Evolutionary conservation across 1,140 invertebrate species (phyloP), one percentile per base, ranked within the genome.

Genomic region (Trichogramma pretiosum): DNA sequence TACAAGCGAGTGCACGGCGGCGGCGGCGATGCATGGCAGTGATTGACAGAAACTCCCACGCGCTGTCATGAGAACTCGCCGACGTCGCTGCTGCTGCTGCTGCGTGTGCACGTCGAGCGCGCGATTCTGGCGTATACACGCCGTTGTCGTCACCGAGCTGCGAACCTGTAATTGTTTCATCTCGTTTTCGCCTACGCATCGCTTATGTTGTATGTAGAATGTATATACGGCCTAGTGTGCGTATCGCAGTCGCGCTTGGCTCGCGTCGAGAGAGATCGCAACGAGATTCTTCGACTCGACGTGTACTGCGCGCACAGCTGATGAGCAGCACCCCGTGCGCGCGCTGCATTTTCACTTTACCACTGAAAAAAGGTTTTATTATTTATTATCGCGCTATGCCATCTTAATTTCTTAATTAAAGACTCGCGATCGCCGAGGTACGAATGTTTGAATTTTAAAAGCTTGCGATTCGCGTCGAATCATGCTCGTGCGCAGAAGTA

Each of bases 41-140:
- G 69, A 70, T 52, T 72, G 69, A 70, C 67, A 70, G 65, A 53
- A 57, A 64, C 68, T 70, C 68, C 67, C 65, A 72, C 68, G 61
- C 58, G 62, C 60, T 71, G 67, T 69, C 67, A 70, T 56, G 58
- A 56, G 58, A 62, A 60, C 58, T 64, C 53, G 61, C 61, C 59
- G 57, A 48, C 43, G n/a, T n/a, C n/a, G n/a, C n/a, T n/a, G n/a
- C n/a, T n/a, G n/a, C n/a, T n/a, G n/a, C n/a, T n/a, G n/a, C n/a
- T n/a, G n/a, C n/a, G n/a, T n/a, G n/a, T n/a, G n/a, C n/a, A n/a
- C n/a, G n/a, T n/a, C n/a, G n/a, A n/a, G n/a, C n/a, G n/a, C n/a
- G n/a, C n/a, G n/a, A n/a, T n/a, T n/a, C n/a, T n/a, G n/a, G n/a
- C n/a, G n/a, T n/a, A n/a, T n/a, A n/a, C n/a, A n/a, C n/a, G n/a